A percentile compares a stretch with the other conserved stretches of the same genome.
phyloP scores from a whole-genome alignment of 1,140 invertebrate species.

The Orchestia grillus region DNA sequence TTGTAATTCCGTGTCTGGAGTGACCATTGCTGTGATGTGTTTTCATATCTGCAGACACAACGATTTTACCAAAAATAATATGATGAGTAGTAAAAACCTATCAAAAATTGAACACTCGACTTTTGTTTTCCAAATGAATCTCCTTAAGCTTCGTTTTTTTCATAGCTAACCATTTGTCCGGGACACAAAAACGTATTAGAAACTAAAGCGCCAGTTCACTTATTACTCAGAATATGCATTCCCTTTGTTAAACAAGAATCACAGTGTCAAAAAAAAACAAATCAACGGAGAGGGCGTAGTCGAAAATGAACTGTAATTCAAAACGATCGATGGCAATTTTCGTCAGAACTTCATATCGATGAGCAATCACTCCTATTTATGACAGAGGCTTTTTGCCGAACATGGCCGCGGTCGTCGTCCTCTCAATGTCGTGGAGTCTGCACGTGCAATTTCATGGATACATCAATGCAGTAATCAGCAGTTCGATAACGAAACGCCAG shows the following conservation, averaged over 20 bases:
- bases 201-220: not conserved
- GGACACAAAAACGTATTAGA: not conserved
- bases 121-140: not conserved
- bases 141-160: not conserved
- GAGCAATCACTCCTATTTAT: not conserved
- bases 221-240: not conserved
- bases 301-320: not conserved
- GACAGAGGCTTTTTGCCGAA: not conserved
- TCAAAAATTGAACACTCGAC: not conserved
- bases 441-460: not conserved
- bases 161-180: not conserved
- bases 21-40: not conserved
- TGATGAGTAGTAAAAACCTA: not conserved
- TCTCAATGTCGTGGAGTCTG: not conserved
- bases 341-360: not conserved
- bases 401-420: not conserved
- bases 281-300: not conserved
- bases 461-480: not conserved
- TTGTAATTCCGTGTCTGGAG: not conserved
- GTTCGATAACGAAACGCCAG: not conserved
- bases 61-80: not conserved
- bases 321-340: not conserved
- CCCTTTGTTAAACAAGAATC: not conserved
- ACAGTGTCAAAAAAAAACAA: not conserved
- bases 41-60: not conserved